Conservation (phyloP, 92 coral and sea anemone genomes). For the Epizoanthus fatuus region DNA sequence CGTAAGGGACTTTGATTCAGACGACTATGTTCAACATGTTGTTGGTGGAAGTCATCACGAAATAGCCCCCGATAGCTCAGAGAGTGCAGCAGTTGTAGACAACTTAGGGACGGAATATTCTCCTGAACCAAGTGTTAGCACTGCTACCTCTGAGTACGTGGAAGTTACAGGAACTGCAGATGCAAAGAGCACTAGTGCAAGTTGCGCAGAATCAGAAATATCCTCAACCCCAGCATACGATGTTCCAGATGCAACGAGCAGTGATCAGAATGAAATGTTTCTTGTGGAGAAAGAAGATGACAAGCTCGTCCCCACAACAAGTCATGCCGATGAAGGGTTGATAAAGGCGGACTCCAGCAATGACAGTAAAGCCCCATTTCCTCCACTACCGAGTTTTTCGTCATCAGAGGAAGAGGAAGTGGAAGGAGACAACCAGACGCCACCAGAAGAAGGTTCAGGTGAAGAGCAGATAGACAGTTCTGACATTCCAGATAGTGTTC, state of each 20-base stretch:
- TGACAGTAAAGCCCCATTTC: slow-evolving; percentile 33
- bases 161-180: slow-evolving; percentile 12
- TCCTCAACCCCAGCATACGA: slow-evolving; percentile 46
- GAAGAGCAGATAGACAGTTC: slow-evolving; percentile 21
- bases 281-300: neutral
- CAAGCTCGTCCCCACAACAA: neutral
- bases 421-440: slow-evolving; percentile 24
- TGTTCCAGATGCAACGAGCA: neutral
- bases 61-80: slow-evolving; percentile 30
- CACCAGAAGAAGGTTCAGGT: slow-evolving; percentile 11
- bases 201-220: slow-evolving; percentile 20
- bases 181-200: neutral
- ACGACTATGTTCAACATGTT: neutral
- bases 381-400: slow-evolving; percentile 7
- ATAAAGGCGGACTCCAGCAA: slow-evolving; percentile 19
- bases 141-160: neutral
- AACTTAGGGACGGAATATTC: slow-evolving; percentile 1
- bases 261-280: neutral
- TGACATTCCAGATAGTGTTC: slow-evolving; percentile 41
- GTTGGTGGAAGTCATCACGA: slow-evolving; percentile 5
- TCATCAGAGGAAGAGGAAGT: slow-evolving; percentile 26
- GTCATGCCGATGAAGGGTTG: slow-evolving; percentile 1
- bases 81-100: neutral
- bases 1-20: neutral
- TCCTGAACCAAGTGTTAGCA: neutral